Conservation (phyloP, 2,113 vertebrate genomes). For the Eulemur macaco region DNA sequence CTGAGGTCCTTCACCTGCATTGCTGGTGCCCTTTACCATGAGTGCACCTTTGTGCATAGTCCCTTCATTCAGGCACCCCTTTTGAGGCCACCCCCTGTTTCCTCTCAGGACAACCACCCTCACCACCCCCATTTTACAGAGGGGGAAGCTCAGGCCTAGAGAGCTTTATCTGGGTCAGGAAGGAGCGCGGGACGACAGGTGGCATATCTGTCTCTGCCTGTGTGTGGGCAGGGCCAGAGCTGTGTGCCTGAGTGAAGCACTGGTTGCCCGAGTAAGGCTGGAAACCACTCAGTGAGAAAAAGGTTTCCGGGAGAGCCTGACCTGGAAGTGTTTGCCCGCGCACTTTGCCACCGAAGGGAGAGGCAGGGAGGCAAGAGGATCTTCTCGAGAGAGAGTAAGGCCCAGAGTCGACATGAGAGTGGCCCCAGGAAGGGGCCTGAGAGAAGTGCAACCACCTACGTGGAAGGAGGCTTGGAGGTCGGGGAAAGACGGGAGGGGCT, state of each 20-base stretch:
- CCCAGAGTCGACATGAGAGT: neutral
- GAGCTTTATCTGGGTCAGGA: neutral
- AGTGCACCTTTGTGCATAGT: neutral
- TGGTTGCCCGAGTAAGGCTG: neutral
- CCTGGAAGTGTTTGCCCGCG: neutral
- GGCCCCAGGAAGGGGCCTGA: neutral
- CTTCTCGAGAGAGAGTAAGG: neutral
- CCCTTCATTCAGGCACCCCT: neutral
- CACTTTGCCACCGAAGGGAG: neutral
- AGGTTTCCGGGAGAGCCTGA: neutral
- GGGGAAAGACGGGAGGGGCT: neutral
- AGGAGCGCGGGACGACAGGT: neutral
- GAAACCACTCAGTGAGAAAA: neutral
- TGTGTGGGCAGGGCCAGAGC: neutral
- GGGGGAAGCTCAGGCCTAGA: neutral
- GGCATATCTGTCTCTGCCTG: neutral
- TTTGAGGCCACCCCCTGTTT: neutral
- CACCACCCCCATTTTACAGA: neutral
- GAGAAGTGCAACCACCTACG: neutral
- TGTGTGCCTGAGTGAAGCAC: accelerated
- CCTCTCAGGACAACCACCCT: neutral
- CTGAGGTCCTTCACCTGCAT: neutral
- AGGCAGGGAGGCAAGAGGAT: neutral
- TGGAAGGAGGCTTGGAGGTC: neutral
- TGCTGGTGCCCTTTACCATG: neutral